A percentile compares a stretch with the other conserved stretches of the same genome.
Evolutionary conservation across 2,797 vertebrate genomes (phyloP).

Genomic region (Eurystomus glaucurus): DNA sequence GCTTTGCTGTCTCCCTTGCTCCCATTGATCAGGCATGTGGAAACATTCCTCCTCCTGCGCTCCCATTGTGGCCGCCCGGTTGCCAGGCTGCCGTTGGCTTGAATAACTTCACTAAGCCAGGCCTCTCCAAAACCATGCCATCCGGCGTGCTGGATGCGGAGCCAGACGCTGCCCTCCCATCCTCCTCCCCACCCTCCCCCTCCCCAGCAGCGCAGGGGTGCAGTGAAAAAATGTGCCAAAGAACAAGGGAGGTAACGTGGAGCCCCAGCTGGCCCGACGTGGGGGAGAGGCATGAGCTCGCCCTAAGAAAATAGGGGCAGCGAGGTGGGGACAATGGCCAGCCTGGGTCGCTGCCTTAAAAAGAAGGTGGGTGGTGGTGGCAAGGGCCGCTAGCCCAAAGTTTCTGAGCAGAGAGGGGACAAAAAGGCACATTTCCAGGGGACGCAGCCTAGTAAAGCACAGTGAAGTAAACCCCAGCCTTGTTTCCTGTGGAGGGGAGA

Average conservation of each 20-base stretch:
- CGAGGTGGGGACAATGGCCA: constrained; percentile 17
- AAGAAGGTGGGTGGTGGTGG: constrained; percentile 5
- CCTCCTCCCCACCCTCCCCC: constrained; percentile 42
- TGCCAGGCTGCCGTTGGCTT: constrained; percentile 88
- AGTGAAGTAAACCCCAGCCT: background rate
- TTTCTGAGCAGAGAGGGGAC: background rate
- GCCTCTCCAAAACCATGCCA: constrained; percentile 82
- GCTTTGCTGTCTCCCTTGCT: constrained; percentile 87
- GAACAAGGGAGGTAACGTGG: constrained; percentile 23
- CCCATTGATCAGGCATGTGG: constrained; percentile 99
- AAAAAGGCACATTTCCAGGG: constrained; percentile 3
- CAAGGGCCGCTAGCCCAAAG: background rate
- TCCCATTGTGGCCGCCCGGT: constrained; percentile 91
- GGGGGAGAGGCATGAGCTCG: background rate
- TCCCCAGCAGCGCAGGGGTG: constrained; percentile 27
- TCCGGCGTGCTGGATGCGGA: constrained; percentile 65
- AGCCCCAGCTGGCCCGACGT: constrained; percentile 29
- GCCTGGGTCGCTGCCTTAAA: background rate
- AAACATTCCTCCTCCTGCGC: constrained; percentile 95
- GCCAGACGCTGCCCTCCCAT: constrained; percentile 54
- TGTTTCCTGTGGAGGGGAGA: background rate
- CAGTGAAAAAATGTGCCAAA: constrained; percentile 64
- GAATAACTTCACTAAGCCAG: constrained; percentile 83
- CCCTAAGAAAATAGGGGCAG: constrained; percentile 7
- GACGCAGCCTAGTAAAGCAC: background rate